These are phyloP conservation scores for Myotis findleyi DNA, from an alignment of 2,797 vertebrate genomes.

Conservation along the genomic window DNA sequence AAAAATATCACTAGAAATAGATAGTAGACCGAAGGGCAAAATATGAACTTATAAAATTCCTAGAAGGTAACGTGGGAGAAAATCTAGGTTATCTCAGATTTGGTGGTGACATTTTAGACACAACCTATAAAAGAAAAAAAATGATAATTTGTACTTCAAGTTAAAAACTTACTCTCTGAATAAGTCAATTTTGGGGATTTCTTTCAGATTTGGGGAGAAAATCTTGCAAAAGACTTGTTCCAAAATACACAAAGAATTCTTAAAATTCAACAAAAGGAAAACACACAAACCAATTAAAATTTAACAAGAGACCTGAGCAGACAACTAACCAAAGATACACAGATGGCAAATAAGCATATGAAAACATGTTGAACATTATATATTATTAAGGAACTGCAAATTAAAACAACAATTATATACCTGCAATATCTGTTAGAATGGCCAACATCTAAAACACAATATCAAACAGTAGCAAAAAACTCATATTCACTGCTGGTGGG, in stretches of 20 bases:
- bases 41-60: neutral
- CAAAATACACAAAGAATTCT: neutral
- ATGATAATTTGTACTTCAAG: neutral
- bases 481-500: neutral
- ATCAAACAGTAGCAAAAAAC: neutral
- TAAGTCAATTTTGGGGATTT: neutral
- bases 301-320: neutral
- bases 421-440: neutral
- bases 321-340: neutral
- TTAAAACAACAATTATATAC: neutral
- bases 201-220: neutral
- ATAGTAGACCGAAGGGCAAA: neutral
- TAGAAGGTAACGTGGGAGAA: neutral
- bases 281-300: neutral
- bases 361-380: neutral
- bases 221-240: neutral
- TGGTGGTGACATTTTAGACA: neutral
- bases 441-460: neutral
- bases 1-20: neutral
- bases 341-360: neutral
- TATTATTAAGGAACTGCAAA: neutral
- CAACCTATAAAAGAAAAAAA: neutral
- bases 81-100: neutral
- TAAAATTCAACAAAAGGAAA: neutral
- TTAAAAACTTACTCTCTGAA: neutral